A percentile compares a stretch with the other conserved stretches of the same genome.
These are phyloP conservation scores for Darwinula stevensoni DNA, from an alignment of 2,888 invertebrate genomes.

Conservation along the genomic window DNA sequence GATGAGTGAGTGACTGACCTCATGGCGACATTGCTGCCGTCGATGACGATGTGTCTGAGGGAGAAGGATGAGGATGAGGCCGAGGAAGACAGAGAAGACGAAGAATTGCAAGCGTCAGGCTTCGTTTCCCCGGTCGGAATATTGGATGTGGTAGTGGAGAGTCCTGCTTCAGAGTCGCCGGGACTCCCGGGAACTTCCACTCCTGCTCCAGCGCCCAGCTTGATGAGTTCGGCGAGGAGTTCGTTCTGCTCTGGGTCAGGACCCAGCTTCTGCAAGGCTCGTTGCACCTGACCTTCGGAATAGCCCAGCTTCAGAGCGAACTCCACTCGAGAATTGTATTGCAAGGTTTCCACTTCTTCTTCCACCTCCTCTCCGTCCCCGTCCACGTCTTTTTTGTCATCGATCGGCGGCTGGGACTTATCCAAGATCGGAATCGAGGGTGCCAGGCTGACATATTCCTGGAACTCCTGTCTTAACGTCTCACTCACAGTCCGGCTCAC, in stretches of 20 bases:
- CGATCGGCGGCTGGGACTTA: conserved; percentile 3
- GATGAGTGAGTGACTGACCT: conserved; percentile 22
- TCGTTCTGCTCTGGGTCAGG: conserved; percentile 59
- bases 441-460: conserved; percentile 35
- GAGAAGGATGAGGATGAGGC: background rate
- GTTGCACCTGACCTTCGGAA: conserved; percentile 32
- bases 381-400: conserved; percentile 1
- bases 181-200: no score
- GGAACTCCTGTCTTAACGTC: conserved; percentile 54
- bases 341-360: background rate
- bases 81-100: conserved; percentile 1
- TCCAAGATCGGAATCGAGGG: background rate
- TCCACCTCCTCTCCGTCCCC: no score
- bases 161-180: no score
- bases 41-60: conserved; percentile 49
- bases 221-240: conserved; percentile 57
- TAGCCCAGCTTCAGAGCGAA: conserved; percentile 78
- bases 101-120: no score
- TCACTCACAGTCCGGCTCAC: conserved; percentile 54
- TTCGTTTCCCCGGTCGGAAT: no score
- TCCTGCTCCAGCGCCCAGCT: no score
- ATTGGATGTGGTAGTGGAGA: no score
- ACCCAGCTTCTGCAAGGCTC: conserved; percentile 50
- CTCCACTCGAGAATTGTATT: conserved; percentile 36
- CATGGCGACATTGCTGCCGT: conserved; percentile 85